A percentile compares a stretch with the other conserved stretches of the same genome.
Conservation (phyloP, 2,797 vertebrate species). For the Neoniphon sammara region DNA sequence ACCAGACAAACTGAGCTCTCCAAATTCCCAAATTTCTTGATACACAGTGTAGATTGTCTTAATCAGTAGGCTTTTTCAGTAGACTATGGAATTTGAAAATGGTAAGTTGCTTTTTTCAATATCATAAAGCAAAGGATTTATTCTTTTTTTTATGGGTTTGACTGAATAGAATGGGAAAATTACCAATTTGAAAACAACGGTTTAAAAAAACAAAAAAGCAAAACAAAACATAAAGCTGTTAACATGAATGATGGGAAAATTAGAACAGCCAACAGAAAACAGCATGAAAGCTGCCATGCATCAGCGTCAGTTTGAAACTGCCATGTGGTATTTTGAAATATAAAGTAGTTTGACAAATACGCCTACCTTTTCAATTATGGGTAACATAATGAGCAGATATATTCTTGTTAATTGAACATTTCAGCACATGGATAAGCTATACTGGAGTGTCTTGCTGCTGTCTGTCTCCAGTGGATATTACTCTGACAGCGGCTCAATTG, state of each 20-base stretch:
- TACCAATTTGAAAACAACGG: slow-evolving; percentile 38
- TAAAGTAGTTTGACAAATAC: slow-evolving; percentile 31
- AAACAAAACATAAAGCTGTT: slow-evolving; percentile 55
- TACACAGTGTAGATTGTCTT: slow-evolving; percentile 74
- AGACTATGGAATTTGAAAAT: slow-evolving; percentile 40
- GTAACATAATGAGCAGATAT: not conserved
- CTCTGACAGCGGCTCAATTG: slow-evolving; percentile 34
- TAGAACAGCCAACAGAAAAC: slow-evolving; percentile 58
- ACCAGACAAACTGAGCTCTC: slow-evolving; percentile 21
- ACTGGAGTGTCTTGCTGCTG: slow-evolving; percentile 34
- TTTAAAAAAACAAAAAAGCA: slow-evolving; percentile 25
- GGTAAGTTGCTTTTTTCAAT: slow-evolving; percentile 38
- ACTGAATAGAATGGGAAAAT: slow-evolving; percentile 57
- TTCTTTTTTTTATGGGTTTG: slow-evolving; percentile 48
- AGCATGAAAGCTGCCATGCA: slow-evolving; percentile 41
- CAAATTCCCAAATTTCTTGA: slow-evolving; percentile 57
- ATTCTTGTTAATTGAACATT: slow-evolving; percentile 49
- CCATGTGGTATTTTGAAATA: slow-evolving; percentile 14
- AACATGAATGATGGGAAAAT: slow-evolving; percentile 55
- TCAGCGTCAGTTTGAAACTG: slow-evolving; percentile 16
- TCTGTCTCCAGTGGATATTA: not conserved
- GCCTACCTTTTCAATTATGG: slow-evolving; percentile 37
- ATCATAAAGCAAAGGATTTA: slow-evolving; percentile 46
- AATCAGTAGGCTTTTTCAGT: slow-evolving; percentile 74
- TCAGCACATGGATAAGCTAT: slow-evolving; percentile 38